These are phyloP conservation scores for Eurytoma adleriae DNA, from an alignment of 2,888 invertebrate genomes.

Conservation along the genomic window DNA sequence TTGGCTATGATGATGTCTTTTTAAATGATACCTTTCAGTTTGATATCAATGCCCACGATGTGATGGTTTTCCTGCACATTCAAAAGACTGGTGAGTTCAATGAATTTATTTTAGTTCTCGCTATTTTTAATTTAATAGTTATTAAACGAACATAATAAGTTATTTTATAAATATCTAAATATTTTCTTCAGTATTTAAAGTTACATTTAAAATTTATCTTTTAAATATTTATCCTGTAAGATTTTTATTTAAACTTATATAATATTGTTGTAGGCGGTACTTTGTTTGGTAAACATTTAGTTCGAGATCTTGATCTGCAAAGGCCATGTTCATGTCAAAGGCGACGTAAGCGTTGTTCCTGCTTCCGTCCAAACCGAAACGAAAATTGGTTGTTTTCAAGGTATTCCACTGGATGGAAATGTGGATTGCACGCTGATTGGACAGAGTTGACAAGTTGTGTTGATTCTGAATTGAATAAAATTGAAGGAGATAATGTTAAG, in stretches of 20 bases:
- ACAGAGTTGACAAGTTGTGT: constrained; percentile 96
- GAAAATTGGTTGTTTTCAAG: constrained; percentile 98
- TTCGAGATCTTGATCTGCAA: constrained; percentile 94
- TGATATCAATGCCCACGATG: constrained; percentile 95
- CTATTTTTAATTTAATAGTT: background rate
- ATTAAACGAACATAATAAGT: too few relatives aligned
- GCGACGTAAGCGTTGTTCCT: constrained; percentile 92
- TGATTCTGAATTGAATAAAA: constrained; percentile 92
- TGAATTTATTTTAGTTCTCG: background rate
- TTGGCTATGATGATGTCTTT: constrained; percentile 91
- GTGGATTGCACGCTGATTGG: constrained; percentile 99
- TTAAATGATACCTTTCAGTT: constrained; percentile 90
- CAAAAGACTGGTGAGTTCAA: constrained; percentile 90
- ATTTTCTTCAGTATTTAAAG: too few relatives aligned
- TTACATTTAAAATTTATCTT: too few relatives aligned
- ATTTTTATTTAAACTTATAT: background rate
- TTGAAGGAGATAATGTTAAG: constrained; percentile 89
- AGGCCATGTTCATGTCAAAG: constrained; percentile 96
- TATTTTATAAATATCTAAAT: too few relatives aligned
- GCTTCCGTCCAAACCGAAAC: constrained; percentile 93
- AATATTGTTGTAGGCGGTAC: constrained; percentile 84
- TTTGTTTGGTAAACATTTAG: constrained; percentile 96
- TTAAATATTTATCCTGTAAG: too few relatives aligned
- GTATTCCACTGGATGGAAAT: constrained; percentile 98
- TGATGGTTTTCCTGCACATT: constrained; percentile 98